Base-by-base conservation (phyloP, 2,888 invertebrate species). In the Rutpela maculata region DNA sequence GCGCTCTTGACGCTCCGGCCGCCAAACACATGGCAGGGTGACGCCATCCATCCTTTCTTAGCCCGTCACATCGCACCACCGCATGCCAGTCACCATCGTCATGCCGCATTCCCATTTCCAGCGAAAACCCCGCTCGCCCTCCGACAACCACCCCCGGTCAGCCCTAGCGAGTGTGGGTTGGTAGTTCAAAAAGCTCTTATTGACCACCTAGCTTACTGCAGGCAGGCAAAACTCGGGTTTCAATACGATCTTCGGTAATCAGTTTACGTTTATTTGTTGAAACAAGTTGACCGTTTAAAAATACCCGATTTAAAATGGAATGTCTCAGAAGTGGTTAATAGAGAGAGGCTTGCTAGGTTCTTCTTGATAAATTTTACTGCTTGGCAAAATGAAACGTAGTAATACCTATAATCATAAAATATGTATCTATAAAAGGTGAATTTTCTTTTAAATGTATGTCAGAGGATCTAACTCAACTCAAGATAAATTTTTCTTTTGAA, bases 11-110 rank as follows among this genome's bases (percentile, higher is more conserved):
- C 79, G 80, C 80, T 82, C 81, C 82, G 78, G 79, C 80, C 80
- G 78, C 75, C 75, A 65, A 74, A 75, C 83, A 80, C 82, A 78
- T 80, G 79, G 76, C 78, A 76, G 80, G 80, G 79, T 83, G 82
- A 84, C 83, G 82, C 82, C 82, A 83, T 57, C 78, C 73, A 71
- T 79, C 77, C 78, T 79, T 75, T 68, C 78, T 74, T 68, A 70
- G 76, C 65, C 71, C 62, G 77, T 76, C 78, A 83, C 73, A 73
- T 74, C 35, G 74, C 74, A 67, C 74, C 74, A 67, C 67, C 73
- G 73, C 73, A 73, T 67, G 74, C 74, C 68, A 74, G 60, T 74
- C 74, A 74, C 74, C 74, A 22, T 74, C 72, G 75, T 69, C 69
- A 69, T 70, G 75, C 70, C 71, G 70, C 63, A 75, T 69, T 75